Percentiles rank a stretch among this genome's conserved stretches.
Evolutionary conservation across 2,113 vertebrate genomes (phyloP).

Genomic region (Megalops atlanticus): DNA sequence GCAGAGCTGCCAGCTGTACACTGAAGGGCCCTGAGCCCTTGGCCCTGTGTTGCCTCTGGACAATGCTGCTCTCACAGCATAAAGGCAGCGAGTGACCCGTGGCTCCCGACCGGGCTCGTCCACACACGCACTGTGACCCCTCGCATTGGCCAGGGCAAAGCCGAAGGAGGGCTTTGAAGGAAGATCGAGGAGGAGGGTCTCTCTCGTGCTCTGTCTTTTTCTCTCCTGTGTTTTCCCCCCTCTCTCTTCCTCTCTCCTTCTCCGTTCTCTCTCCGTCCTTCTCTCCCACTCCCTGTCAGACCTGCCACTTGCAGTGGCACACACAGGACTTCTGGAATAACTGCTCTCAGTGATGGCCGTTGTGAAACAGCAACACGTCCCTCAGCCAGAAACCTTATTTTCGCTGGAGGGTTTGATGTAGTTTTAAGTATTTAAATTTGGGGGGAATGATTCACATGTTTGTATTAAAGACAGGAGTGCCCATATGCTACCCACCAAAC

Average conservation of each 20-base stretch:
- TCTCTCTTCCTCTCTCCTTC: neutral
- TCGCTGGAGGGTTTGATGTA: neutral
- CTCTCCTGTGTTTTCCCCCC: neutral
- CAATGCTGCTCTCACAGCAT: conserved; percentile 59
- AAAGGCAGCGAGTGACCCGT: conserved; percentile 55
- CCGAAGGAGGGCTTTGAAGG: too few relatives aligned
- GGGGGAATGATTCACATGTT: neutral
- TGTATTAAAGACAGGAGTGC: neutral
- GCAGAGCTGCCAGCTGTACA: conserved; percentile 31
- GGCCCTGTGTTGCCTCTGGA: conserved; percentile 53
- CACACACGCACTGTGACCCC: neutral
- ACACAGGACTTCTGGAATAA: neutral
- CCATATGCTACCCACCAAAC: neutral
- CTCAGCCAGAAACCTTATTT: neutral
- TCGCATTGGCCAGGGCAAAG: neutral
- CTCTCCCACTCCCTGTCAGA: neutral
- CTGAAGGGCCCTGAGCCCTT: conserved; percentile 52
- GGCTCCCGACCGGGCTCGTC: conserved; percentile 41
- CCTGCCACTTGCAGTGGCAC: neutral
- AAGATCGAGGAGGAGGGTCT: neutral
- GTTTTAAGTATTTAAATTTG: neutral
- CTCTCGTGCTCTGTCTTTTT: neutral
- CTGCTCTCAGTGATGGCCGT: neutral
- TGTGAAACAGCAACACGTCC: neutral
- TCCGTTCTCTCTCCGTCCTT: too few relatives aligned